Conservation (phyloP, 92 coral and sea anemone species). For the Desmophyllum pertusum region DNA sequence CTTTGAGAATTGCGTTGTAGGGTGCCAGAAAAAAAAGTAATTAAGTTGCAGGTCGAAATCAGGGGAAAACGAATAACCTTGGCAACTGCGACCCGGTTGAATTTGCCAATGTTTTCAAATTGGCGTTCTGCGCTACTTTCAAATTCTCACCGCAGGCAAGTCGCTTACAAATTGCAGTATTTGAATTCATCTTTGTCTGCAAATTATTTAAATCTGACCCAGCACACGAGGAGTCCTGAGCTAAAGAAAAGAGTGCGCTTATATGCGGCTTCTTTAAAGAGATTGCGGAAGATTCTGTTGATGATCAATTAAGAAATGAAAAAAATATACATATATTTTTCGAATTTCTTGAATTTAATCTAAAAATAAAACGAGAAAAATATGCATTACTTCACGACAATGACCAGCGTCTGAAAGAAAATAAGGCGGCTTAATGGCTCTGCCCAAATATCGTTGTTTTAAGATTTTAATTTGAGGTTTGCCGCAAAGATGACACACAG, state of each 20-base stretch:
- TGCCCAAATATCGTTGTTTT: not conserved
- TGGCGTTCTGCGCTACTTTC: constrained; percentile 30
- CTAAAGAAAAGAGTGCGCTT: constrained; percentile 13
- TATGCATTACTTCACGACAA: not conserved
- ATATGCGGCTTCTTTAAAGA: constrained; percentile 36
- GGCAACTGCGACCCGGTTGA: constrained; percentile 25
- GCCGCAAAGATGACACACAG: constrained; percentile 21
- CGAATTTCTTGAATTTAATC: not conserved
- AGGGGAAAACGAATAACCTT: constrained; percentile 42
- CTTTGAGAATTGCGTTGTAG: constrained; percentile 20
- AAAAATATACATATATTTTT: not conserved
- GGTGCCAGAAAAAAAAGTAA: constrained; percentile 41
- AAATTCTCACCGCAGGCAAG: constrained; percentile 42
- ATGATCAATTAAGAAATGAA: constrained; percentile 34
- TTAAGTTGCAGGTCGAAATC: constrained; percentile 20
- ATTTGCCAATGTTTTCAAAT: constrained; percentile 28
- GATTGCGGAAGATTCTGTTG: constrained; percentile 4
- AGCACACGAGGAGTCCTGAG: constrained; percentile 29
- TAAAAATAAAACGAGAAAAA: not conserved
- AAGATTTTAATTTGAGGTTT: constrained; percentile 22
- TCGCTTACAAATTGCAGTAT: constrained; percentile 33
- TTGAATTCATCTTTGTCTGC: constrained; percentile 43
- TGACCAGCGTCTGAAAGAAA: not conserved
- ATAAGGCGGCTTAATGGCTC: not conserved
- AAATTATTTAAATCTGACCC: constrained; percentile 50